Base-by-base conservation (phyloP, 2,888 invertebrate species). In the Ectemnius continuus region DNA sequence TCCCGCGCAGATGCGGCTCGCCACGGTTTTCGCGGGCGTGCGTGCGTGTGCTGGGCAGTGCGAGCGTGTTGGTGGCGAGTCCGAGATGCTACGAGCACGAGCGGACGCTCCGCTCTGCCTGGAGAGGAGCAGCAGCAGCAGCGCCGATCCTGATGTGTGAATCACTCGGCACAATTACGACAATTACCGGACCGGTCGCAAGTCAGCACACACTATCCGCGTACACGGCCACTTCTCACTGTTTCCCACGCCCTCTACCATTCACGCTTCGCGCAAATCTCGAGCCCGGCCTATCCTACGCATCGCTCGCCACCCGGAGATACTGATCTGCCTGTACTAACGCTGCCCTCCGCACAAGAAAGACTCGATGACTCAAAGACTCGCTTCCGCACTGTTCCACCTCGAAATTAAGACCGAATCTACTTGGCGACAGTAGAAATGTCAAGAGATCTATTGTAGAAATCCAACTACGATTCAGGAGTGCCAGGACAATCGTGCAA, bases 151-250 rank as follows among this genome's bases (percentile, higher is more conserved):
- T 90, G 87, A 91, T 89, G 90, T 90, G 90, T 91, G 91, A 91
- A 91, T 91, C 91, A 91, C 90, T 91, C 91, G 90, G 86, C 89
- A 90, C 90, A 91, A 91, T 91, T 91, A 89, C 88, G 84, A 84
- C 90, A 91, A 91, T 91, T 91, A 89, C 87, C 84, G 79, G 84
- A 84, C 82, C 84, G 86, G 84, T 86, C 84, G 85, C 86, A 83
- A 87, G 85, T 86, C 85, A 84, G 80, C 85, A 79, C 82, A 36
- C 36, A 82, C 85, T 87, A 86, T 85, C 86, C 88, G 82, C 86
- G 84, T 84, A 80, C 85, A 79, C 79, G 81, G 83, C 77, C 84
- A 80, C 86, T 85, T 84, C 36, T 36, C 84, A 82, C 81, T 87
- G 89, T 90, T 83, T 91, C 91, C 90, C 91, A 91, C 91, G 91